A percentile compares a stretch with the other conserved stretches of the same genome.
Conservation (phyloP, 2,113 vertebrate genomes). For the Conger conger region DNA sequence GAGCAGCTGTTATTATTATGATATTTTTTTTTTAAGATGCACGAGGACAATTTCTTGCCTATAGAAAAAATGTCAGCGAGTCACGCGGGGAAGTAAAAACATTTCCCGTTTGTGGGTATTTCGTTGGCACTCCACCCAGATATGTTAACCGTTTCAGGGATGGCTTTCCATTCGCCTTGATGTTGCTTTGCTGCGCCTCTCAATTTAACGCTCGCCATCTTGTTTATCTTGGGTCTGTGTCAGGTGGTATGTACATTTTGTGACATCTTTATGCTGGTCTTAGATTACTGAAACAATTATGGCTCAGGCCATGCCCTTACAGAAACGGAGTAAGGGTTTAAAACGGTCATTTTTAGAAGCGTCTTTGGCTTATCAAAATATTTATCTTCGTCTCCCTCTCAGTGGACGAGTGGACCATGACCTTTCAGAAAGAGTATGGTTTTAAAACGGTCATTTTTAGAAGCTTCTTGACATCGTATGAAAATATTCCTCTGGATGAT, state of each 20-base stretch:
- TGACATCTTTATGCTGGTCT: neutral
- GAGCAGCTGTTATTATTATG: neutral
- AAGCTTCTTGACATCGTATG: too few relatives aligned
- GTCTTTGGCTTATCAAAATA: neutral
- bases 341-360: neutral
- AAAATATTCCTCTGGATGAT: too few relatives aligned
- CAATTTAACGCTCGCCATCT: neutral
- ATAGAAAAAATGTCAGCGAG: neutral
- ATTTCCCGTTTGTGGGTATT: constrained; percentile 29
- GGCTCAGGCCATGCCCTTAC: neutral
- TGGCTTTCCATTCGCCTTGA: constrained; percentile 14
- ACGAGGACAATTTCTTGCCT: neutral
- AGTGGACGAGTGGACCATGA: neutral
- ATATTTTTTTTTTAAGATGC: neutral
- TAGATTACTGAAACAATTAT: neutral
- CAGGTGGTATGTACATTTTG: neutral
- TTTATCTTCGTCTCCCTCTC: neutral
- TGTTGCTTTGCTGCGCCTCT: neutral
- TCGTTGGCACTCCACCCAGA: constrained; percentile 22
- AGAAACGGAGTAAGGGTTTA: too few relatives aligned
- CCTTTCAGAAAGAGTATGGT: too few relatives aligned
- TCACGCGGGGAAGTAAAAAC: constrained; percentile 17
- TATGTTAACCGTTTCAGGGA: neutral
- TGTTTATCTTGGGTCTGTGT: constrained; percentile 12
- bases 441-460: too few relatives aligned